These are phyloP conservation scores for Mayetiola destructor DNA, from an alignment of 2,888 invertebrate genomes.

Conservation along the genomic window DNA sequence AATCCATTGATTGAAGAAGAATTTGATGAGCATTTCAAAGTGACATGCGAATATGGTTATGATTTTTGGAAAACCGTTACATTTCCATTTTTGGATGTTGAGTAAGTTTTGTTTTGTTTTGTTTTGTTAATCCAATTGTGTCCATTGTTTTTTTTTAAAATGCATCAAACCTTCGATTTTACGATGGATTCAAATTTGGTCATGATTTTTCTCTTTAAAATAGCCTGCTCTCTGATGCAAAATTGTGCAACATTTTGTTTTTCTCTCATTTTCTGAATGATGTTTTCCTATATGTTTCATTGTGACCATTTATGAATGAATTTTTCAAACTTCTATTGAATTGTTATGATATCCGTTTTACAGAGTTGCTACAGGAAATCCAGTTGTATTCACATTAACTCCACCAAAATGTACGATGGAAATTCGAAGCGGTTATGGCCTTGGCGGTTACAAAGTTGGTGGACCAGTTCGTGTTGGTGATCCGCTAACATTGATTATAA, in stretches of 20 bases:
- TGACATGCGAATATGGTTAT: conserved; percentile 90
- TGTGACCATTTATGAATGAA: too few species aligned
- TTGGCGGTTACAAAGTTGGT: conserved; percentile 67
- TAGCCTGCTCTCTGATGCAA: too few species aligned
- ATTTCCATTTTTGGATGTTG: conserved; percentile 85
- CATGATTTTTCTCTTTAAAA: too few species aligned
- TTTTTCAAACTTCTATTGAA: neutral
- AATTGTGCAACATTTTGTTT: too few species aligned
- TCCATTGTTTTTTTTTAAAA: neutral
- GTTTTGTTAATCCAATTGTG: neutral
- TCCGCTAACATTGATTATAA: conserved; percentile 79
- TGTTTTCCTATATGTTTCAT: too few species aligned
- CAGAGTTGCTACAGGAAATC: conserved; percentile 87
- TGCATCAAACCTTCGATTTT: neutral
- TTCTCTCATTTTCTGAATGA: neutral
- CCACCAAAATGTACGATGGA: conserved; percentile 95
- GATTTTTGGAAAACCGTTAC: conserved; percentile 95
- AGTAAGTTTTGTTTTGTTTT: conserved; percentile 49
- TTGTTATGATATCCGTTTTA: neutral
- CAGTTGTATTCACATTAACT: conserved; percentile 80
- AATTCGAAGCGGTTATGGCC: conserved; percentile 81
- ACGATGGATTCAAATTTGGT: neutral
- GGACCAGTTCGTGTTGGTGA: conserved; percentile 87
- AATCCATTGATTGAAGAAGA: conserved; percentile 87
- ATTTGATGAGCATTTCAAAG: conserved; percentile 88